phyloP scores from a whole-genome alignment of 1,140 invertebrate species.

The Planococcus citri region DNA sequence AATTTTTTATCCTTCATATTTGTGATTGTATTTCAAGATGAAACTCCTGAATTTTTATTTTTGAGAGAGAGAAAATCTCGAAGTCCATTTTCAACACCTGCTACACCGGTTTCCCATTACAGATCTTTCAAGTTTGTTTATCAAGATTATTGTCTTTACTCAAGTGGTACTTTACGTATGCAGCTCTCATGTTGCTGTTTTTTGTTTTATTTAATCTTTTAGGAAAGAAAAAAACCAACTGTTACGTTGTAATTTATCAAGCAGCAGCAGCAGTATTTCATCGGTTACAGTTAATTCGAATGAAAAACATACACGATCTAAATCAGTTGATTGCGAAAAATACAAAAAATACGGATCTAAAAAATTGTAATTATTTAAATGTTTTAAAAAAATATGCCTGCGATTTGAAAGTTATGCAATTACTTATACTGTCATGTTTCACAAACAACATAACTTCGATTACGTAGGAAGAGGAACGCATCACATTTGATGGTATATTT shows the following conservation, averaged over 20 bases:
- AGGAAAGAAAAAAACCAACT: neutral
- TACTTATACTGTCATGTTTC: neutral
- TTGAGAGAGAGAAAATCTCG: neutral
- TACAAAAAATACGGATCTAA: neutral
- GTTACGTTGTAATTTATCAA: neutral
- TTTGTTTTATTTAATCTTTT: neutral
- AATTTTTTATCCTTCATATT: neutral
- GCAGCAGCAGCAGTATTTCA: neutral
- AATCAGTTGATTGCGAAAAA: slow-evolving; percentile 2
- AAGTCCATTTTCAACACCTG: neutral
- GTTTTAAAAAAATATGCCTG: no score
- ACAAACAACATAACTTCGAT: neutral
- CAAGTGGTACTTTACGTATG: neutral
- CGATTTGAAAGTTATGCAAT: neutral
- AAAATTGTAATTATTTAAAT: neutral
- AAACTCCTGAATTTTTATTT: neutral
- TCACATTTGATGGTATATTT: no score
- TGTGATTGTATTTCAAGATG: neutral
- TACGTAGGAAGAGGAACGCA: no score
- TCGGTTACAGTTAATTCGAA: neutral
- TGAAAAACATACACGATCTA: neutral
- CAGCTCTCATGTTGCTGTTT: no score
- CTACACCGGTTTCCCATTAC: neutral
- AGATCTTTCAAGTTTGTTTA: neutral
- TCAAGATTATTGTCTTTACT: neutral